Conservation (phyloP, 1,140 invertebrate species). For the Leptestheria dahalacensis region DNA sequence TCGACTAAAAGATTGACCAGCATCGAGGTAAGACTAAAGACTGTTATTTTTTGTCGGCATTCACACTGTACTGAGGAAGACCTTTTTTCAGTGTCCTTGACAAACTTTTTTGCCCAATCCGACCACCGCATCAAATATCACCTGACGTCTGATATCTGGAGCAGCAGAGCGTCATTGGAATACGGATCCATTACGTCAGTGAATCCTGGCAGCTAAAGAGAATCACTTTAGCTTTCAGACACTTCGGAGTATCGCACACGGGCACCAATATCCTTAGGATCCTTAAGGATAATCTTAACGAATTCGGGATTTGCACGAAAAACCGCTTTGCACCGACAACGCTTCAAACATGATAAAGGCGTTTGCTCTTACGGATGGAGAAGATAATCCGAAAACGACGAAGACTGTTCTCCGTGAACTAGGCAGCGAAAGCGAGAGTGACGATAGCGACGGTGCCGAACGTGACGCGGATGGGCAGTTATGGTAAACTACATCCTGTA, state of each 20-base stretch:
- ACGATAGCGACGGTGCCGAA: not conserved
- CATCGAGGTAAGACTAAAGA: too few relatives aligned
- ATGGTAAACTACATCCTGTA: not conserved
- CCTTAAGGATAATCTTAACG: not conserved
- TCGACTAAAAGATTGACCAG: not conserved
- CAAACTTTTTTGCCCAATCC: not conserved
- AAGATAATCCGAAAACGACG: not conserved
- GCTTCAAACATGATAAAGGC: slow-evolving; percentile 8
- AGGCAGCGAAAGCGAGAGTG: not conserved
- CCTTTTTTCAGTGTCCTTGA: not conserved
- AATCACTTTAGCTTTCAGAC: not conserved
- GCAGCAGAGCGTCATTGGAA: not conserved
- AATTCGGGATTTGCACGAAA: not conserved
- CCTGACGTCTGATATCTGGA: slow-evolving; percentile 1
- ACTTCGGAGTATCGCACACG: not conserved
- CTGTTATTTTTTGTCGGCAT: too few relatives aligned
- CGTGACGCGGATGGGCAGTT: not conserved
- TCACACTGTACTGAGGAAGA: not conserved
- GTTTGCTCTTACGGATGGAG: not conserved
- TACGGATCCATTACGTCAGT: not conserved
- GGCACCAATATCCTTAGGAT: not conserved
- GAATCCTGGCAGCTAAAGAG: not conserved
- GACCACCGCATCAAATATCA: not conserved
- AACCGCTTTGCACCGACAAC: not conserved
- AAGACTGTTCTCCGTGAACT: not conserved